phyloP scores from a whole-genome alignment of 2,888 invertebrate genomes.

The Congeria kusceri region DNA sequence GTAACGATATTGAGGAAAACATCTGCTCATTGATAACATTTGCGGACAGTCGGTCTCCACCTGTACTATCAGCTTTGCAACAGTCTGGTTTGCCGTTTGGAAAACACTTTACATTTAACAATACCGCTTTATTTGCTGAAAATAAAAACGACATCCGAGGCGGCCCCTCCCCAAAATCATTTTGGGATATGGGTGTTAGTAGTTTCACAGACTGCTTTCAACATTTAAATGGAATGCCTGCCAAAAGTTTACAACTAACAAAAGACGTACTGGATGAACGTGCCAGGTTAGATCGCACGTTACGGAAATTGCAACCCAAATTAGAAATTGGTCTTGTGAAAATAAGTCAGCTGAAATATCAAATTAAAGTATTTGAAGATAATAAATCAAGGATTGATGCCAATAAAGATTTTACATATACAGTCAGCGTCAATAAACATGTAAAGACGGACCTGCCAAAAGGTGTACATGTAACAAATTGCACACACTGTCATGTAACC shows the following conservation, averaged over 20 bases:
- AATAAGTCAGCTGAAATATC: slow-evolving; percentile 1
- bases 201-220: slow-evolving; percentile 12
- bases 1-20: slow-evolving; percentile 28
- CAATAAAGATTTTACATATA: slow-evolving; percentile 19
- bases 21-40: slow-evolving; percentile 33
- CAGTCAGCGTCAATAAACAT: slow-evolving; percentile 7
- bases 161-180: slow-evolving; percentile 1
- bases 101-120: background rate
- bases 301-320: slow-evolving; percentile 10
- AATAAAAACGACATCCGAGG: background rate
- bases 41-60: slow-evolving; percentile 25
- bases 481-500: slow-evolving; percentile 39
- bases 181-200: slow-evolving; percentile 20
- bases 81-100: slow-evolving; percentile 8
- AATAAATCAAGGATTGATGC: slow-evolving; percentile 10
- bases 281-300: slow-evolving; percentile 4
- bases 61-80: slow-evolving; percentile 17
- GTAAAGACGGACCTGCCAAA: background rate
- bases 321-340: slow-evolving; percentile 6
- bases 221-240: background rate
- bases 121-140: background rate
- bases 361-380: slow-evolving; percentile 10
- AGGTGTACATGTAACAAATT: slow-evolving; percentile 46
- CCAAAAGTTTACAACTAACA: slow-evolving; percentile 21
- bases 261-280: slow-evolving; percentile 14